phyloP scores from a whole-genome alignment of 2,888 invertebrate genomes.

The Kryphioiulus occultus region DNA sequence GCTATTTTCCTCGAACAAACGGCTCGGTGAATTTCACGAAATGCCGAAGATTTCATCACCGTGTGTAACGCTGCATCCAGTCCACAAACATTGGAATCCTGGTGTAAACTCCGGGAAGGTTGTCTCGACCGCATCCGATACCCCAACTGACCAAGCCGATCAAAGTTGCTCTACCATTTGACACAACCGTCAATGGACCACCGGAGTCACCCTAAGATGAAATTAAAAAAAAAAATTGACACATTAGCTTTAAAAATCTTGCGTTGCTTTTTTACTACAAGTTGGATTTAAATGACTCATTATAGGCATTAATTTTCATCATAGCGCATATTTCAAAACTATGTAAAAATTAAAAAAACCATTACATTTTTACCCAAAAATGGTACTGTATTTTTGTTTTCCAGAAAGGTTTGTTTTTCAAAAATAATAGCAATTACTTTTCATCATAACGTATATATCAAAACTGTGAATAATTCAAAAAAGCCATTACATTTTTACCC shows the following conservation, averaged over 20 bases:
- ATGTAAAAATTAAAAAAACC: too few species aligned
- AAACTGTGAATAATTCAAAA: too few species aligned
- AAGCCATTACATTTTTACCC: too few species aligned
- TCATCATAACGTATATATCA: too few species aligned
- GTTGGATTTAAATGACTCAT: too few species aligned
- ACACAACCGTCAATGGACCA: constrained; percentile 84
- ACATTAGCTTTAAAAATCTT: neutral
- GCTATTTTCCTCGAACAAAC: neutral
- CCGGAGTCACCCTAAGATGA: constrained; percentile 73
- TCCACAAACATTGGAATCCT: constrained; percentile 92
- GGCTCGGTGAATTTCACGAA: neutral
- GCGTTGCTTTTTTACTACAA: too few species aligned
- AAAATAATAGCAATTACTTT: too few species aligned
- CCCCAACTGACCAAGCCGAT: constrained; percentile 92
- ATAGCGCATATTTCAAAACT: too few species aligned
- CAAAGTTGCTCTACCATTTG: constrained; percentile 86
- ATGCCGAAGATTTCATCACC: neutral
- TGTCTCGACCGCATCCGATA: constrained; percentile 88
- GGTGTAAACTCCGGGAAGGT: constrained; percentile 89
- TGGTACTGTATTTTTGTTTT: too few species aligned
- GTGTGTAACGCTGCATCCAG: constrained; percentile 70
- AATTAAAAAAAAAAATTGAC: neutral
- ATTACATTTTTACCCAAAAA: too few species aligned
- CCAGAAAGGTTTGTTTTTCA: too few species aligned
- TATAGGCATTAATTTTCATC: too few species aligned